phyloP scores from a whole-genome alignment of 2,888 invertebrate genomes.

The Aleiodes leptofemur region DNA sequence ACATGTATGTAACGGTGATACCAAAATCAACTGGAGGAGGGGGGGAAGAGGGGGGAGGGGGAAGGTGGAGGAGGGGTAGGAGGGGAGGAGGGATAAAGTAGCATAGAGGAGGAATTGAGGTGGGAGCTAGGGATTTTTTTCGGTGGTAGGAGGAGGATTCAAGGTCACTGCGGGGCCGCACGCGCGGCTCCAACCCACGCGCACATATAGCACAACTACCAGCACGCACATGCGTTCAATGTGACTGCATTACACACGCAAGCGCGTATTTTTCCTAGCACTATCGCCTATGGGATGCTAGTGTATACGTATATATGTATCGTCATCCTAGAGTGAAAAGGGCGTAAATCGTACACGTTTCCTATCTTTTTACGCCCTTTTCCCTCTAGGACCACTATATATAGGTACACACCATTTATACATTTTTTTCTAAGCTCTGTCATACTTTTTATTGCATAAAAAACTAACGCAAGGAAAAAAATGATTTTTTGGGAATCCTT shows the following conservation, averaged over 20 bases:
- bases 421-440: not conserved
- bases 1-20: slow-evolving; percentile 17
- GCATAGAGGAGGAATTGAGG: slow-evolving; percentile 9
- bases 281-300: not conserved
- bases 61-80: too few species aligned
- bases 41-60: slow-evolving; percentile 21
- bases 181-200: slow-evolving; percentile 65
- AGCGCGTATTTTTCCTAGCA: slow-evolving; percentile 41
- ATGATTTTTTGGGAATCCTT: not conserved
- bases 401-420: too few species aligned
- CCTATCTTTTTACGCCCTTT: too few species aligned
- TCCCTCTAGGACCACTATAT: too few species aligned
- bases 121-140: slow-evolving; percentile 28
- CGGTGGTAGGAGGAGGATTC: slow-evolving; percentile 60
- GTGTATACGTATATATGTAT: slow-evolving; percentile 6
- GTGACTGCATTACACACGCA: slow-evolving; percentile 56
- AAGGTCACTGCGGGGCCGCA: slow-evolving; percentile 73
- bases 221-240: slow-evolving; percentile 60
- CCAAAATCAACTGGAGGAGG: slow-evolving; percentile 41
- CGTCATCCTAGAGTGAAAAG: too few species aligned
- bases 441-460: not conserved
- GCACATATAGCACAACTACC: slow-evolving; percentile 54
- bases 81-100: slow-evolving; percentile 44
- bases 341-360: too few species aligned
- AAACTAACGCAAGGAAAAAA: not conserved